phyloP scores from a whole-genome alignment of 1,140 invertebrate genomes.

The Drosophila eugracilis region DNA sequence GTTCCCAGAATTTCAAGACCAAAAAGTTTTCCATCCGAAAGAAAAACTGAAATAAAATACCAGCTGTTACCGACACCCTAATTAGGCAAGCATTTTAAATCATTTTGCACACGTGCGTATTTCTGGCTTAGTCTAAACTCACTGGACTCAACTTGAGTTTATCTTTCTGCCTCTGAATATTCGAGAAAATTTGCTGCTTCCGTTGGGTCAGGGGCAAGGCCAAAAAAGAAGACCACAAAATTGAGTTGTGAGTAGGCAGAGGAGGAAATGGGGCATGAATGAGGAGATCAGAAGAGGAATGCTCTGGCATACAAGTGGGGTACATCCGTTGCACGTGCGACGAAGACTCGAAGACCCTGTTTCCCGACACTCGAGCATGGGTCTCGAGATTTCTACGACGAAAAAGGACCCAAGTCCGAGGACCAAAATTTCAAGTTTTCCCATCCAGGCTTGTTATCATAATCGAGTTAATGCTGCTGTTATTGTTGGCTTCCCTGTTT shows the following conservation, averaged over 20 bases:
- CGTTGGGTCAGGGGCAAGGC: slow-evolving; percentile 1
- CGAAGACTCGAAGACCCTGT: slow-evolving; percentile 14
- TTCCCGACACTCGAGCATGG: slow-evolving; percentile 18
- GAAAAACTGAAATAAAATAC: slow-evolving; percentile 13
- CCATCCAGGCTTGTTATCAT: slow-evolving; percentile 50
- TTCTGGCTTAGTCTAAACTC: slow-evolving; percentile 15
- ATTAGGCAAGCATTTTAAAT: slow-evolving; percentile 48
- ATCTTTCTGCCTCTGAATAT: slow-evolving; percentile 31
- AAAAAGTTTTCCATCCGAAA: not conserved
- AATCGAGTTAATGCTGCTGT: slow-evolving; percentile 70
- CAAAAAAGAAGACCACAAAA: not conserved
- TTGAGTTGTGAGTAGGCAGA: not conserved
- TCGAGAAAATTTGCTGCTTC: slow-evolving; percentile 22
- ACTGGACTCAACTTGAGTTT: slow-evolving; percentile 3
- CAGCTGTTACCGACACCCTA: slow-evolving; percentile 33
- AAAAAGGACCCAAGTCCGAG: slow-evolving; percentile 10
- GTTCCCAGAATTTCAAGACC: not conserved
- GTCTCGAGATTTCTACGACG: not conserved
- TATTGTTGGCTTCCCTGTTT: slow-evolving; percentile 52
- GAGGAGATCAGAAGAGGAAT: slow-evolving; percentile 11
- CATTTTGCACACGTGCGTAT: slow-evolving; percentile 45
- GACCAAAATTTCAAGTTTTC: too few relatives aligned
- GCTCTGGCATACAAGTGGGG: slow-evolving; percentile 42
- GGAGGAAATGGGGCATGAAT: slow-evolving; percentile 1
- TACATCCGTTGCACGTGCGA: slow-evolving; percentile 53